Percentiles rank a stretch among this genome's conserved stretches.
phyloP scores from a whole-genome alignment of 2,888 invertebrate species.

The Dynastes tityus region DNA sequence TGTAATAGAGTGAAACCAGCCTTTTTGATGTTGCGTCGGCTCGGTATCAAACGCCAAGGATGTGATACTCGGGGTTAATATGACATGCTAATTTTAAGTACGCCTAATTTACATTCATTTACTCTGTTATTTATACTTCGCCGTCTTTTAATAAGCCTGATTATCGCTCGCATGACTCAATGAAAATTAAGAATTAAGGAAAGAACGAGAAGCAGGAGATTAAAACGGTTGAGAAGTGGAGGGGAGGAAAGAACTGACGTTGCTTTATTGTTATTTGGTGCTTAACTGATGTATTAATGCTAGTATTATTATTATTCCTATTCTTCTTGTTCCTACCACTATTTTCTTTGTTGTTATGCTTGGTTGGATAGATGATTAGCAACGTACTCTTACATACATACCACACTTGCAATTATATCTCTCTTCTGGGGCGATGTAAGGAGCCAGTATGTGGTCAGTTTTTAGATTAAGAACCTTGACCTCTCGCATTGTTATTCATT shows the following conservation, averaged over 20 bases:
- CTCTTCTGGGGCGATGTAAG: not conserved
- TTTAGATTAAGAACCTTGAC: constrained; percentile 7
- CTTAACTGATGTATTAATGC: constrained; percentile 2
- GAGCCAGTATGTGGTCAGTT: not conserved
- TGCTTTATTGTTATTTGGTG: constrained; percentile 12
- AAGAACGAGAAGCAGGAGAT: not conserved
- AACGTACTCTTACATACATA: too few relatives aligned
- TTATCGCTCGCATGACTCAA: constrained; percentile 53
- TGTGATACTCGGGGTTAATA: constrained; percentile 66
- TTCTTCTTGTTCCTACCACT: not conserved
- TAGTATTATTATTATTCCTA: not conserved
- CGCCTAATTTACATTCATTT: constrained; percentile 70
- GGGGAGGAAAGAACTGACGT: not conserved
- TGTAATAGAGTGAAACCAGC: constrained; percentile 9
- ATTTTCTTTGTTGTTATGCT: not conserved
- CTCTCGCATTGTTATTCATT: constrained; percentile 27
- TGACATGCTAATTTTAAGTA: constrained; percentile 70
- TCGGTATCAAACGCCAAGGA: constrained; percentile 62
- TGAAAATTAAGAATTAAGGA: constrained; percentile 52
- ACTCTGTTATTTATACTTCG: constrained; percentile 62
- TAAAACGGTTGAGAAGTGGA: not conserved
- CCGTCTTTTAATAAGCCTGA: constrained; percentile 64
- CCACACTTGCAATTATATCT: too few relatives aligned
- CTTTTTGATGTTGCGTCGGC: constrained; percentile 52
- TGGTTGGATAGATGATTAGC: too few relatives aligned